Base-by-base conservation (phyloP, 1,140 invertebrate species). In the Ceratoteleas bidentatus region DNA sequence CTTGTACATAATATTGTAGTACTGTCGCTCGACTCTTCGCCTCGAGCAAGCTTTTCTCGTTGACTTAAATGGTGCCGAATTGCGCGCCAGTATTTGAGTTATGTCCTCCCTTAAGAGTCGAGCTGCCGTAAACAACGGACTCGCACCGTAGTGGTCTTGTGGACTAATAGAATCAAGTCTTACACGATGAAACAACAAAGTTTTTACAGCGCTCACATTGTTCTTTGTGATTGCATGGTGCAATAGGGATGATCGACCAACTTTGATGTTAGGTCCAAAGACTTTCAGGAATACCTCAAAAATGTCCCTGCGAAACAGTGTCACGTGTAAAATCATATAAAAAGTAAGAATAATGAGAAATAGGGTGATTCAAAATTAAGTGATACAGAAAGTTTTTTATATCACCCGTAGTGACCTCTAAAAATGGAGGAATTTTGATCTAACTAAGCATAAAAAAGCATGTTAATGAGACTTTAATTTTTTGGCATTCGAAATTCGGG, bases 191-290 rank as follows among this genome's bases (percentile, higher is more conserved):
- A 13, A 45, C 40, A 60, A 13, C 11, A 60, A 33, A 4, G 16
- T 45, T 6, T 11, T 32, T 2, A 60, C 40, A 24, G 57, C 38
- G 0, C 0, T 2, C n/a, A 45, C 32, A 33, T 45, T 45, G 6
- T 60, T n/a, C 24, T 9, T 47, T 10, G 32, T 40, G 5, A 60
- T 60, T n/a, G 57, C 57, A 32, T 60, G 57, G 13, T 60, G 57
- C 13, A 60, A 2, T 5, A 60, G 32, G n/a, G 15, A 32, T 15
- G 38, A 45, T n/a, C 33, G n/a, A 11, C 13, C 3, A 7, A 60
- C 8, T 16, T 45, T 3, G 15, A 60, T 10, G n/a, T 60, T 60
- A 0, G 57, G 57, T 6, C 57, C 57, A 24, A 45, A 60, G 13
- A 32, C 10, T 13, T n/a, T 45, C 3, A 60, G 16, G 8, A 45